Base-by-base conservation (phyloP, 1,140 invertebrate species). In the Notospermus geniculatus region DNA sequence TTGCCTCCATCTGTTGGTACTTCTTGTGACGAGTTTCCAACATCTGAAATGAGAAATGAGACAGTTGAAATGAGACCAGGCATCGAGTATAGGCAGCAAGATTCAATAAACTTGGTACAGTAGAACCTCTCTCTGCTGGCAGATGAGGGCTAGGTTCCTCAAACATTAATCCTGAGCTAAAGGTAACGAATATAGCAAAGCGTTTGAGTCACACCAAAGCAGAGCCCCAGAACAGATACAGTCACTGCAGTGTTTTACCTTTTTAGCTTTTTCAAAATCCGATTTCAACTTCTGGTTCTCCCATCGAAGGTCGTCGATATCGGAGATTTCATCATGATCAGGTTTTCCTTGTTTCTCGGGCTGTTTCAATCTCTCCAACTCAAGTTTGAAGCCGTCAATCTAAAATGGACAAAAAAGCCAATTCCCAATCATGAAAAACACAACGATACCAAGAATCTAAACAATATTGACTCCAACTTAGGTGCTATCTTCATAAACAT, bases 241-340 rank as follows among this genome's bases (percentile, higher is more conserved):
- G 15, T 15, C 15, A 36, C 15, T 15, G 5, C n/a, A n/a, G n/a
- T n/a, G n/a, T n/a, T 64, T 41, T 62, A 76, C 75, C 71, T 76
- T 77, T 60, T 77, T 77, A 4, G 74, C 74, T 54, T 77, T 77
- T 25, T 76, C 70, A 27, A 77, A 64, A 57, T 77, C 74, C 25
- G 62, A 60, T n/a, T 62, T 61, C 1, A 73, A 60, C 32, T 64
- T 67, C 32, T 76, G 72, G 23, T 75, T 76, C 23, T 73, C 69
- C 57, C 71, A 62, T 22, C 61, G 63, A 22, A 64, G 46, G 46
- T 50, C 46, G n/a, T 50, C 46, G 25, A 50, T 50, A 50, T 50
- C 46, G 4, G n/a, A 23, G 46, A 23, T 5, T 50, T 50, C 25
- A n/a, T 27, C 56, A 41, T 65, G 56, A 15, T 65, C 41, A 1